These are phyloP conservation scores for Andrena minutula DNA, from an alignment of 2,888 invertebrate genomes.

Conservation along the genomic window DNA sequence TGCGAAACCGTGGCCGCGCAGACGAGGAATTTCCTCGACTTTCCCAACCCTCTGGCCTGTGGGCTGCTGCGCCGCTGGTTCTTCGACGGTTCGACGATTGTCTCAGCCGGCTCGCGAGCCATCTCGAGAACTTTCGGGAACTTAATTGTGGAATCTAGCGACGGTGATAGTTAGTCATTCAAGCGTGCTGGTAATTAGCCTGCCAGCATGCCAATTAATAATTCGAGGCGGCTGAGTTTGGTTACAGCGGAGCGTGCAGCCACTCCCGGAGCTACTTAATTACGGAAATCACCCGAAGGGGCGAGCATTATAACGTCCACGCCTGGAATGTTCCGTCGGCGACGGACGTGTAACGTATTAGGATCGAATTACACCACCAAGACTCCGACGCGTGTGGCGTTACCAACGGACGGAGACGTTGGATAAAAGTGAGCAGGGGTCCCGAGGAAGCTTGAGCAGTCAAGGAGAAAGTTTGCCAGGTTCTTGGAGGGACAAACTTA, in stretches of 20 bases:
- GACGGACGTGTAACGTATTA: not conserved
- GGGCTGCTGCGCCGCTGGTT: slow-evolving; percentile 7
- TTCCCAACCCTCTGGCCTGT: slow-evolving; percentile 17
- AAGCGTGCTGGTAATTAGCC: slow-evolving; percentile 16
- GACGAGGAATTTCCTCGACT: slow-evolving; percentile 22
- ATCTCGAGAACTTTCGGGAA: not conserved
- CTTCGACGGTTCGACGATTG: not conserved
- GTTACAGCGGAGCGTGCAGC: not conserved
- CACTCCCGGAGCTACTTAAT: slow-evolving; percentile 28
- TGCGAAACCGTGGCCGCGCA: slow-evolving; percentile 38
- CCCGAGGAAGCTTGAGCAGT: slow-evolving; percentile 19
- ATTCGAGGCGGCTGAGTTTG: slow-evolving; percentile 26
- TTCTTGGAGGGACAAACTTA: slow-evolving; percentile 39
- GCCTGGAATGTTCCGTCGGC: not conserved
- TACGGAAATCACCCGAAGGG: slow-evolving; percentile 22
- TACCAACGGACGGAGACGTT: not conserved
- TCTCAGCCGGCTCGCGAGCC: not conserved
- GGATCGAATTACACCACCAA: slow-evolving; percentile 8
- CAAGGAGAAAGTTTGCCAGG: slow-evolving; percentile 38
- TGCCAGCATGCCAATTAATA: slow-evolving; percentile 34
- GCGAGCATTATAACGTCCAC: slow-evolving; percentile 1
- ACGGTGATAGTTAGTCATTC: slow-evolving; percentile 9
- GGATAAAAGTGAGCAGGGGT: slow-evolving; percentile 12
- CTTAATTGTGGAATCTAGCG: slow-evolving; percentile 24
- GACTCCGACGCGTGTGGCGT: not conserved